phyloP scores from a whole-genome alignment of 92 coral and sea anemone genomes.

The Nematostella vectensis region DNA sequence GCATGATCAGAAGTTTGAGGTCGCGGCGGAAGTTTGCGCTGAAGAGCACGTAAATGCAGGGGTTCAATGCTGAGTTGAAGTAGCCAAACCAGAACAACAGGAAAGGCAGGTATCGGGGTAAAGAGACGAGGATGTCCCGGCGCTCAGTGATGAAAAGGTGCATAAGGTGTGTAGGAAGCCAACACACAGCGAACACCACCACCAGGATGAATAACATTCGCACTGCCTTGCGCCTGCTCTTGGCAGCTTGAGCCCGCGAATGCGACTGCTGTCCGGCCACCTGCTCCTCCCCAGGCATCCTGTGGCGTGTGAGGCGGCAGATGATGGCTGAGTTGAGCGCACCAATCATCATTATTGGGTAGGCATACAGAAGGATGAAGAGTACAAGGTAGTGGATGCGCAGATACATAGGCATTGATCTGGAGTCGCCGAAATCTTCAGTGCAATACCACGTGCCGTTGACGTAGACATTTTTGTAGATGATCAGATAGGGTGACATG shows the following conservation, averaged over 20 bases:
- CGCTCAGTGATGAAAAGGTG: constrained; percentile 19
- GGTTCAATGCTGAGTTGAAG: constrained; percentile 53
- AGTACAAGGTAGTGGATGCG: constrained; percentile 27
- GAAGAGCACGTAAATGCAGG: constrained; percentile 46
- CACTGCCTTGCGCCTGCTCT: constrained; percentile 37
- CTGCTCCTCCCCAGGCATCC: constrained; percentile 39
- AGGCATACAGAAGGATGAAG: constrained; percentile 34
- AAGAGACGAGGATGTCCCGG: constrained; percentile 1
- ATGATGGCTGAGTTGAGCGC: constrained; percentile 35
- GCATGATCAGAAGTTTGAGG: constrained; percentile 11
- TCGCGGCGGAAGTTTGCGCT: constrained; percentile 61
- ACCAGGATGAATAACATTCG: constrained; percentile 41
- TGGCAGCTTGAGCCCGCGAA: constrained; percentile 3
- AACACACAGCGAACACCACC: constrained; percentile 47
- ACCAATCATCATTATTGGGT: constrained; percentile 33
- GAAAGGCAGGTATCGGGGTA: constrained; percentile 16
- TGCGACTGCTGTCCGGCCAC: constrained; percentile 1
- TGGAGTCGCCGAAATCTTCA: constrained; percentile 7
- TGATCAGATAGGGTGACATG: constrained; percentile 31
- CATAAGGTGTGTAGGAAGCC: constrained; percentile 55
- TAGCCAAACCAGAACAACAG: constrained; percentile 44
- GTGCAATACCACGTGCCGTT: constrained; percentile 24
- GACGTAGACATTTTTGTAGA: constrained; percentile 5
- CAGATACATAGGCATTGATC: constrained; percentile 7
- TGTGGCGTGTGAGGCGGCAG: constrained; percentile 33